Percentiles rank a stretch among this genome's conserved stretches.
Conservation (phyloP, 2,113 vertebrate species). For the Chaenogobius annularis region DNA sequence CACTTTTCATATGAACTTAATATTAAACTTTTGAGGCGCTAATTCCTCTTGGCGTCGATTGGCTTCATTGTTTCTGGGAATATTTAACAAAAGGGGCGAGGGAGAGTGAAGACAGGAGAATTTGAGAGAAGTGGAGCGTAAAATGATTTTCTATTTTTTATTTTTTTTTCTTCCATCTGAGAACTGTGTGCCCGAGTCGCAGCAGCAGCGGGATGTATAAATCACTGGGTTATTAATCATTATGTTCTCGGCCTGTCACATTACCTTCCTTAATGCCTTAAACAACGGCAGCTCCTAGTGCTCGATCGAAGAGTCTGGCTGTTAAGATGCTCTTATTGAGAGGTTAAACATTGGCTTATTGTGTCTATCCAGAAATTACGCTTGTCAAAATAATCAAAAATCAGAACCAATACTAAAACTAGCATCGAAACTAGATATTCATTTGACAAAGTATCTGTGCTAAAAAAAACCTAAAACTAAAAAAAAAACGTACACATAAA, state of each 20-base stretch:
- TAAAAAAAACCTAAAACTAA: too few species aligned
- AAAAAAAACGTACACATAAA: too few species aligned
- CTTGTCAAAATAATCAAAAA: too few species aligned
- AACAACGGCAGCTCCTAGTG: background rate
- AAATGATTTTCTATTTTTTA: background rate
- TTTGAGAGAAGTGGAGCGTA: background rate
- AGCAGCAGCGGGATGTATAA: slow-evolving; percentile 12
- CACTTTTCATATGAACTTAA: background rate
- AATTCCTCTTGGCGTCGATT: background rate
- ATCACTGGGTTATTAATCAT: slow-evolving; percentile 16
- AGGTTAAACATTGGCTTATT: background rate
- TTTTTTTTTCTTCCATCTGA: background rate
- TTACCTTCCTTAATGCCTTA: slow-evolving; percentile 13
- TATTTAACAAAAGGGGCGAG: background rate
- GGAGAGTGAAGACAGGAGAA: background rate
- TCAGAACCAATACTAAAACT: too few species aligned
- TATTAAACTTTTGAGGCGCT: background rate
- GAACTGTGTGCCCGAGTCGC: background rate
- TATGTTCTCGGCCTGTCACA: slow-evolving; percentile 12
- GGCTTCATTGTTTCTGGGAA: slow-evolving; percentile 2
- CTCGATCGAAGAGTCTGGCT: background rate
- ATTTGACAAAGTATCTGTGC: too few species aligned
- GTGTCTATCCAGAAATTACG: background rate
- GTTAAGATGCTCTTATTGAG: background rate
- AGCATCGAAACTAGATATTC: too few species aligned